Conservation (phyloP, 2,888 invertebrate species). For the Caenorhabditis sp. region DNA sequence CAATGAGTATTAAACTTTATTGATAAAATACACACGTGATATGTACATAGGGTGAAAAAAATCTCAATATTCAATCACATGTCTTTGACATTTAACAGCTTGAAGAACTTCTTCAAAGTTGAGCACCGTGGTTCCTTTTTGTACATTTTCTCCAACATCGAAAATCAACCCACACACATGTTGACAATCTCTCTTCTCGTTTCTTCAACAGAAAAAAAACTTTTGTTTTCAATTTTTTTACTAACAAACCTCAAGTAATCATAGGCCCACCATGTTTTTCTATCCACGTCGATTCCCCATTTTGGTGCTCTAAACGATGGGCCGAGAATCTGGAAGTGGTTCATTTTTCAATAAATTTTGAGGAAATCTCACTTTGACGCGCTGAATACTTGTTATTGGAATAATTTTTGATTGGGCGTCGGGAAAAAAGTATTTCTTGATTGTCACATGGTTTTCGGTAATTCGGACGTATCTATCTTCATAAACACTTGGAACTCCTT, state of each 20-base stretch:
- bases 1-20: background rate
- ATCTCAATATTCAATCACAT: background rate
- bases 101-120: background rate
- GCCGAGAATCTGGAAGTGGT: background rate
- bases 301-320: background rate
- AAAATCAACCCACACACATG: background rate
- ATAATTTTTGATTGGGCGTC: background rate
- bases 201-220: background rate
- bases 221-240: background rate
- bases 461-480: constrained; percentile 1
- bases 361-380: background rate
- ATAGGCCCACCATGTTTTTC: constrained; percentile 4
- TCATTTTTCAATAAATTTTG: background rate
- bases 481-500: background rate
- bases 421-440: constrained; percentile 2
- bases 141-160: background rate
- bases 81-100: background rate
- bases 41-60: background rate
- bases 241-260: background rate
- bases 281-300: constrained; percentile 2
- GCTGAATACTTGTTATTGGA: background rate
- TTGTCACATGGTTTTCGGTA: background rate
- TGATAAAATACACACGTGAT: background rate
- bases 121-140: background rate
- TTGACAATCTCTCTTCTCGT: background rate